These are phyloP conservation scores for Thryonomys swinderianus DNA, from an alignment of 2,113 vertebrate species.

Conservation along the genomic window DNA sequence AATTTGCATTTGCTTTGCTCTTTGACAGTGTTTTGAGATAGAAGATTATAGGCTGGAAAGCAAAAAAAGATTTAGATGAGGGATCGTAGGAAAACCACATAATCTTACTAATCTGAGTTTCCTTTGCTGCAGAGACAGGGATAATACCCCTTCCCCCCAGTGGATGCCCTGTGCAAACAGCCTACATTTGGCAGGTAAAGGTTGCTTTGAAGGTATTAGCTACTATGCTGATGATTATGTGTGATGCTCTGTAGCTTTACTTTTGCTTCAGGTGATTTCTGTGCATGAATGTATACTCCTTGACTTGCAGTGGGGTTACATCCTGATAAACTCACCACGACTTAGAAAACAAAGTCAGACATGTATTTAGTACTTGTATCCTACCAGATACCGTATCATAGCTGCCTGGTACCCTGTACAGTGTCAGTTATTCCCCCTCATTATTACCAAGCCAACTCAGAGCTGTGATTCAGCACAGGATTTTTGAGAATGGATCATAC, in stretches of 20 bases:
- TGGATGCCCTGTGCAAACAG: neutral
- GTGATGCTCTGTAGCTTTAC: neutral
- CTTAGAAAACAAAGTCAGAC: neutral
- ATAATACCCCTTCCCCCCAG: neutral
- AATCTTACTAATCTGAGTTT: conserved; percentile 37
- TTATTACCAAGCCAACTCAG: neutral
- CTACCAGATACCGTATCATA: neutral
- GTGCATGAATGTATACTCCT: neutral
- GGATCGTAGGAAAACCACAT: neutral
- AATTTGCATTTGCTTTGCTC: conserved; percentile 47
- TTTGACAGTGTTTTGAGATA: conserved; percentile 11
- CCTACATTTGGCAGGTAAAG: neutral
- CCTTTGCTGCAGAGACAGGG: neutral
- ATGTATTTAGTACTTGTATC: neutral
- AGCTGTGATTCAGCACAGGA: no score
- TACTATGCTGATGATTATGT: neutral
- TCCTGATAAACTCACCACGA: neutral
- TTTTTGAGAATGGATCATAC: neutral
- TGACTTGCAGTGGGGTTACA: neutral
- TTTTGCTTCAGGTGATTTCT: neutral
- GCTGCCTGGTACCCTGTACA: neutral
- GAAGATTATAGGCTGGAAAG: neutral
- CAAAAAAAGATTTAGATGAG: neutral
- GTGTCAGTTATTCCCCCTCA: neutral
- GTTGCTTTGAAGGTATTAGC: neutral